Evolutionary conservation across 2,888 invertebrate species (phyloP), one percentile per base, ranked within the genome.

Genomic region (Cynaeus angustus): DNA sequence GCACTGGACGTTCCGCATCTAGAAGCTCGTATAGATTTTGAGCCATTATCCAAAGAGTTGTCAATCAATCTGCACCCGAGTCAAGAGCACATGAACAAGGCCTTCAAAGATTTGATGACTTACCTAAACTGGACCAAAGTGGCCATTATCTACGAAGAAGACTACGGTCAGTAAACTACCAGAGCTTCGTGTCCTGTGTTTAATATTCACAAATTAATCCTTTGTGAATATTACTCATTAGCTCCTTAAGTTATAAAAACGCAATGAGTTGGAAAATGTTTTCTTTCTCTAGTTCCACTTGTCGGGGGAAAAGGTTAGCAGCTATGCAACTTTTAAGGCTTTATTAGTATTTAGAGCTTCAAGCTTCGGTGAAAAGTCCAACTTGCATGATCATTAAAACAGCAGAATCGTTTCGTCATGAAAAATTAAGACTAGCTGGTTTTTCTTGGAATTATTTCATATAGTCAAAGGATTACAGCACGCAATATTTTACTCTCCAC

Each of bases 101-200:
- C 95, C 0, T 95, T 96, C 85, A 89, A 92, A 66, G 97, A 97
- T 80, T 89, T 97, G 74, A 94, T 97, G 84, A 87, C 90, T 7
- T 94, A 94, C 83, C 89, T 97, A 70, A 95, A 96, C 83, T 98
- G 98, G 98, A 95, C 95, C 1, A 91, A 92, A 81, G 95, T 97
- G 80, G 97, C 96, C 0, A 92, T 98, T 64, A 91, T 98, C 46
- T 98, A 97, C 81, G 97, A 98, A 81, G 95, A 97, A 79, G 96
- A 96, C 78, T 91, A 92, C 81, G 95, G 95, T 95, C 81, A 88
- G 89, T 78, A 33, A n/a, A n/a, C 21, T 4, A 4, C n/a, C 21
- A 21, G 4, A 1, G 21, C 21, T 4, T 21, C 4, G 4, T 3
- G 21, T 12, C 4, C 4, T 8, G 9, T 45, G 26, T 30, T 3